Base-by-base conservation (phyloP, 2,113 vertebrate genomes). In the Pseudopodoces humilis region DNA sequence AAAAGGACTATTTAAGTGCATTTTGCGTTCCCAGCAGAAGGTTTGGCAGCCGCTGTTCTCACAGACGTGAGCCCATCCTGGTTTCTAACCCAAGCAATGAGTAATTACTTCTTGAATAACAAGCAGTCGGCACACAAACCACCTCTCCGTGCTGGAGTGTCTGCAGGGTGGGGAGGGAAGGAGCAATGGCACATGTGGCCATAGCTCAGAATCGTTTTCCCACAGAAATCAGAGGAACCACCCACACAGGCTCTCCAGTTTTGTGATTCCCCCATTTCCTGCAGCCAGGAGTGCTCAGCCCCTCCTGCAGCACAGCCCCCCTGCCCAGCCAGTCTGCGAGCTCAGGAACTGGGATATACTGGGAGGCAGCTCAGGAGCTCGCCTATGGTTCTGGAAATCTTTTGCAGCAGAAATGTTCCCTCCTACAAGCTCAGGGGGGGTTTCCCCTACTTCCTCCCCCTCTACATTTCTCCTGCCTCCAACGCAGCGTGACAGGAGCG, bases 71-170 rank as follows among this genome's bases (percentile, higher is more conserved):
- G 68, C 88, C 91, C 83, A 75, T 89, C 92, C 92, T 85, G 90
- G 65, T 85, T 91, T 72, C 90, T 39, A 94, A 82, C 93, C 90
- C 95, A 58, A 91, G 94, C 92, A 43, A 4, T 25, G 83, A 83
- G 82, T 87, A 92, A 96, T 94, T 92, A 62, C 91, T 21, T 9
- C 90, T 75, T 27, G 93, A 92, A 82, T 84, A 94, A 67, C 81
- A 27, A 96, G 86, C 77, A 78, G 76, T 6, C 56, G 1, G 91
- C 82, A 81, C 21, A 19, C 65, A 89, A 92, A 92, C 59, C 87
- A 39, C 77, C 59, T 46, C 84, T 77, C 64, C 72, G 2, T 1
- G 83, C 86, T 28, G 46, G 1, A 72, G 7, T 47, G 83, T 16
- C 95, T 77, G 10, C 86, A 21, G 89, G 79, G 50, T 2, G 9